phyloP scores from a whole-genome alignment of 1,140 invertebrate genomes.

The Cyrtorhinus lividipennis region DNA sequence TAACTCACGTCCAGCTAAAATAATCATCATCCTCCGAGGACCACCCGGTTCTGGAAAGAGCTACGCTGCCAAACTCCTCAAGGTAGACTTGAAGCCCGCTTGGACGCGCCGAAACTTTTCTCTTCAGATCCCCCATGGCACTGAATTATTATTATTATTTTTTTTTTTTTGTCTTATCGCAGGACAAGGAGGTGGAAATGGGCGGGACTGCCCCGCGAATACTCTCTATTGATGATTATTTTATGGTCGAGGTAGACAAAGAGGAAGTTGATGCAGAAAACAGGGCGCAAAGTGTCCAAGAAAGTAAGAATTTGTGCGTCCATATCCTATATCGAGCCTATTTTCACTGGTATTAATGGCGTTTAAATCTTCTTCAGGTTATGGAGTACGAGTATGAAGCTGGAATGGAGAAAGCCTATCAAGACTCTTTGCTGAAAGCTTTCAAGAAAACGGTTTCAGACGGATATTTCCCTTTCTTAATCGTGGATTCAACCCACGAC shows the following conservation, averaged over 20 bases:
- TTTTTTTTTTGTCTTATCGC: no score
- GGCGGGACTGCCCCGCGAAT: slow-evolving; percentile 71
- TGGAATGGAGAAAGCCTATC: slow-evolving; percentile 65
- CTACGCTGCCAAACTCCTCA: slow-evolving; percentile 70
- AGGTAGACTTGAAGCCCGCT: slow-evolving; percentile 47
- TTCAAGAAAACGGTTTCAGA: slow-evolving; percentile 85
- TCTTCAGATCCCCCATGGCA: no score
- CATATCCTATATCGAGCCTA: no score
- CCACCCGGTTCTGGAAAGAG: slow-evolving; percentile 82
- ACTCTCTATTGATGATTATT: slow-evolving; percentile 90
- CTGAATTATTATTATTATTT: no score
- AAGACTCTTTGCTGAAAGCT: slow-evolving; percentile 67
- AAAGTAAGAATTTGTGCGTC: slow-evolving; percentile 35
- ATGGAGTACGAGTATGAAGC: slow-evolving; percentile 86
- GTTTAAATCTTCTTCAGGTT: slow-evolving; percentile 38
- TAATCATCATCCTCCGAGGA: slow-evolving; percentile 79
- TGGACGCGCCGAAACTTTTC: slow-evolving; percentile 4
- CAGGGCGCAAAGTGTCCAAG: slow-evolving; percentile 51
- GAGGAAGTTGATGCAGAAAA: slow-evolving; percentile 59
- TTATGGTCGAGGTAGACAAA: slow-evolving; percentile 78
- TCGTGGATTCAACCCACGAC: slow-evolving; percentile 78
- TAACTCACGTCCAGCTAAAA: slow-evolving; percentile 57
- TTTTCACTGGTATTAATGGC: background rate
- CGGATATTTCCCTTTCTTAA: slow-evolving; percentile 84
- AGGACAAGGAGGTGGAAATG: slow-evolving; percentile 61